These are phyloP conservation scores for Chelonus insularis DNA, from an alignment of 1,140 invertebrate genomes.

Conservation along the genomic window DNA sequence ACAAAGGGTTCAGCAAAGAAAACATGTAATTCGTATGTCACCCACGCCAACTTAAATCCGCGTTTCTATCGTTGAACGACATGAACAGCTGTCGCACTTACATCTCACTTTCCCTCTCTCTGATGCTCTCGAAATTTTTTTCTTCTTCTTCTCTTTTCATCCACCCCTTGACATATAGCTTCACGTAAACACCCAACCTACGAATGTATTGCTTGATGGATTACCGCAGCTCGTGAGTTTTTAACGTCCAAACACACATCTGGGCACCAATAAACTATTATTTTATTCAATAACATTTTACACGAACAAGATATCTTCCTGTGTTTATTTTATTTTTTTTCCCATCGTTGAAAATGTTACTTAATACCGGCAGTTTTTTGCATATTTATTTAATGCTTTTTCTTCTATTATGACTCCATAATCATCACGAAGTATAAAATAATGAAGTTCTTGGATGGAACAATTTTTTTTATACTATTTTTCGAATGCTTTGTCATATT, in stretches of 20 bases:
- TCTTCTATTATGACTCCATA: no score
- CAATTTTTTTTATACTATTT: neutral
- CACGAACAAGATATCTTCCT: no score
- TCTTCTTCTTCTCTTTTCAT: neutral
- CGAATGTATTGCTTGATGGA: slow-evolving; percentile 16
- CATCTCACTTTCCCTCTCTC: neutral
- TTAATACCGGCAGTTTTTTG: no score
- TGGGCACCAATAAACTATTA: no score
- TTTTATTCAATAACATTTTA: no score
- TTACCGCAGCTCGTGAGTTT: slow-evolving; percentile 16
- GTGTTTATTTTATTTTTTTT: no score
- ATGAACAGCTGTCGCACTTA: slow-evolving; percentile 29
- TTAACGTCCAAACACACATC: slow-evolving; percentile 14
- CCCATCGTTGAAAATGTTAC: no score
- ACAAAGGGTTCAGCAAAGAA: neutral
- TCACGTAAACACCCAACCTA: slow-evolving; percentile 24
- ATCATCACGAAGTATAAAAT: no score
- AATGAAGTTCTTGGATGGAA: no score
- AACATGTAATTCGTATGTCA: neutral
- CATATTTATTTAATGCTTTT: no score
- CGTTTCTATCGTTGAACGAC: slow-evolving; percentile 23
- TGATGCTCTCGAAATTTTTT: neutral
- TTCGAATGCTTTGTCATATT: neutral
- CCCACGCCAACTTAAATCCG: slow-evolving; percentile 5
- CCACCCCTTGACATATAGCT: slow-evolving; percentile 5